phyloP scores from a whole-genome alignment of 2,888 invertebrate genomes.

The Dascillus cervinus region DNA sequence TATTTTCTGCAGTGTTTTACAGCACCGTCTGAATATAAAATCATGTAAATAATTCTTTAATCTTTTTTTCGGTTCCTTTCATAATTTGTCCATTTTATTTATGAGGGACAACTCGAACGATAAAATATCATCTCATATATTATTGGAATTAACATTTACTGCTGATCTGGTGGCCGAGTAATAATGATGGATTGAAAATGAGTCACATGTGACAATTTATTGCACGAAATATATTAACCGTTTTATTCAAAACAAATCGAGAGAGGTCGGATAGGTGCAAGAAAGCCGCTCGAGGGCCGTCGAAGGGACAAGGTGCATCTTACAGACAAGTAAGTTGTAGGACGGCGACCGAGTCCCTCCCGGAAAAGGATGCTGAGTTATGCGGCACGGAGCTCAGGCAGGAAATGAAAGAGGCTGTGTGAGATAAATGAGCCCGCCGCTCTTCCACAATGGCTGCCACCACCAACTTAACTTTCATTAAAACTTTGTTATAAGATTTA shows the following conservation, averaged over 20 bases:
- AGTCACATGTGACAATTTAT: conserved; percentile 5
- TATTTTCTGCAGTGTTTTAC: no score
- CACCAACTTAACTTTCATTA: conserved; percentile 32
- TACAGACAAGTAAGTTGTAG: conserved; percentile 20
- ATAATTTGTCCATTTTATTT: no score
- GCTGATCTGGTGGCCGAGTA: conserved; percentile 16
- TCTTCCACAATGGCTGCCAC: conserved; percentile 27
- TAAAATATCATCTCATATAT: conserved; percentile 21
- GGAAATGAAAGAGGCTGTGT: conserved; percentile 35
- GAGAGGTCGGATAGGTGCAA: background rate
- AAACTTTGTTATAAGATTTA: conserved; percentile 32
- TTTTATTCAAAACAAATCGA: no score
- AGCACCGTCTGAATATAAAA: no score
- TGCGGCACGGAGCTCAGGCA: conserved; percentile 30
- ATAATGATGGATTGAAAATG: conserved; percentile 18
- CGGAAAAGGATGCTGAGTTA: conserved; percentile 31
- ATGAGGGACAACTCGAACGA: no score
- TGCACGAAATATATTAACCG: no score
- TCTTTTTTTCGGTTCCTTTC: no score
- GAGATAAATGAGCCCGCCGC: conserved; percentile 32
- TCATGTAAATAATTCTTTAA: no score
- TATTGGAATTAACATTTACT: conserved; percentile 20
- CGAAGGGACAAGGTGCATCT: conserved; percentile 19
- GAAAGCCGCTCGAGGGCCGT: conserved; percentile 1
- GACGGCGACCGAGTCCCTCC: conserved; percentile 23